Base-by-base conservation (phyloP, 2,888 invertebrate genomes). In the Carterocephalus palaemon region DNA sequence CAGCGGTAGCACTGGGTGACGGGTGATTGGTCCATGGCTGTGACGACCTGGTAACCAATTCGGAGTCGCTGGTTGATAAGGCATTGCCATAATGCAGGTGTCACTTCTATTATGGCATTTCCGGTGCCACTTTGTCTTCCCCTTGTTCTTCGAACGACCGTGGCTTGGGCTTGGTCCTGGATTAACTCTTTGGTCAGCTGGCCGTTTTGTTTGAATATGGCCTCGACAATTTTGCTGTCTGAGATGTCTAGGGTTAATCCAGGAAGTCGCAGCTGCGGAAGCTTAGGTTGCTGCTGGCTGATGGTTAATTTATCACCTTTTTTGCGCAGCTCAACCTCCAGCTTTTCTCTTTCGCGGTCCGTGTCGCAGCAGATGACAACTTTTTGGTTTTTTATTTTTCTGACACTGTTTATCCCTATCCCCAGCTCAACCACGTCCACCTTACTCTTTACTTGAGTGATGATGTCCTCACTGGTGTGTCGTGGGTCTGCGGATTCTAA, bases 1-100 rank as follows among this genome's bases (percentile, higher is more conserved):
- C 57, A 54, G n/a, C 26, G 22, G 12, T 10, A 50, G 24, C 54
- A 56, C 10, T 56, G 54, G 0, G 46, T 2, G 1, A 56, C 6
- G 1, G 56, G 52, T 1, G 41, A 32, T n/a, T n/a, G 12, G 1
- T 51, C 38, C 5, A 46, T 47, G 0, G 23, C 46, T 2, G 46
- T 43, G 0, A 52, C 33, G 5, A 34, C 16, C 4, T 54, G 49
- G n/a, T 47, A 45, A 13, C 54, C 52, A 0, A 54, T 6, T 4
- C 47, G 47, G 1, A 52, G 1, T 8, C 13, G 10, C 17, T 17
- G 1, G 2, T 19, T 17, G 1, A 10, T 19, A 4, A 39, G 5
- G 2, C 9, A 8, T 6, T 9, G 20, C 47, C 49, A 49, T 1
- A 46, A 2, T 0, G 4, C 2, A 0, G 50, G 46, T 3, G 20